phyloP scores from a whole-genome alignment of 2,888 invertebrate species.

The Rhagophthalmus giganteus region DNA sequence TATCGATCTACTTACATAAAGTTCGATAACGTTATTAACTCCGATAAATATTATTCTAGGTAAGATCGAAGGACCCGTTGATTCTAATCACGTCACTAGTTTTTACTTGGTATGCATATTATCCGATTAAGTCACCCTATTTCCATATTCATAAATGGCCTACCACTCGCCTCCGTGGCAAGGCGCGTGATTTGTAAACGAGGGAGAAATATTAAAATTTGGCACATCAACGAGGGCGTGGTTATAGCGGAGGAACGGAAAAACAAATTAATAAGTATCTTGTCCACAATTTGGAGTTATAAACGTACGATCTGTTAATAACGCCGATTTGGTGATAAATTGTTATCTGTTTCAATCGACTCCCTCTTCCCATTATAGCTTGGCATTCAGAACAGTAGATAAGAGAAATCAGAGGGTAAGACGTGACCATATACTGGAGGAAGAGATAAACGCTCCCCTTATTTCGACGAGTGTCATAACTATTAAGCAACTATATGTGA shows the following conservation, averaged over 20 bases:
- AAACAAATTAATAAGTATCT: too few species aligned
- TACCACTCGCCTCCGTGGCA: slow-evolving; percentile 11
- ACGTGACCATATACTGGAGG: slow-evolving; percentile 11
- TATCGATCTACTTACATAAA: slow-evolving; percentile 1
- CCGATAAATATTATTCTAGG: slow-evolving; percentile 1
- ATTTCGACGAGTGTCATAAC: slow-evolving; percentile 3
- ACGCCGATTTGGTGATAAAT: not conserved
- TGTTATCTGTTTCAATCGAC: not conserved
- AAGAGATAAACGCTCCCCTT: slow-evolving; percentile 15
- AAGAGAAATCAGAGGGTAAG: slow-evolving; percentile 17
- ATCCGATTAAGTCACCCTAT: slow-evolving; percentile 16
- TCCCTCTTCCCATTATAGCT: not conserved
- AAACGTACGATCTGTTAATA: not conserved
- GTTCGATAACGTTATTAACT: not conserved
- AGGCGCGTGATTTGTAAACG: slow-evolving; percentile 17
- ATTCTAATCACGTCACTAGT: slow-evolving; percentile 19
- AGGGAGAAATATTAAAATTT: slow-evolving; percentile 13
- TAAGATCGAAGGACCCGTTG: slow-evolving; percentile 5
- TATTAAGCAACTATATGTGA: slow-evolving; percentile 5
- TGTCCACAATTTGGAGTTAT: too few species aligned
- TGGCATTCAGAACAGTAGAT: slow-evolving; percentile 13
- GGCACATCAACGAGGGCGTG: too few species aligned
- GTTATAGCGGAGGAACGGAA: too few species aligned
- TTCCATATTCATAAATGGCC: slow-evolving; percentile 19
- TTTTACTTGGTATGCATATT: slow-evolving; percentile 16